Percentiles rank a stretch among this genome's conserved stretches.
phyloP scores from a whole-genome alignment of 2,888 invertebrate genomes.

The Drosophila recens region DNA sequence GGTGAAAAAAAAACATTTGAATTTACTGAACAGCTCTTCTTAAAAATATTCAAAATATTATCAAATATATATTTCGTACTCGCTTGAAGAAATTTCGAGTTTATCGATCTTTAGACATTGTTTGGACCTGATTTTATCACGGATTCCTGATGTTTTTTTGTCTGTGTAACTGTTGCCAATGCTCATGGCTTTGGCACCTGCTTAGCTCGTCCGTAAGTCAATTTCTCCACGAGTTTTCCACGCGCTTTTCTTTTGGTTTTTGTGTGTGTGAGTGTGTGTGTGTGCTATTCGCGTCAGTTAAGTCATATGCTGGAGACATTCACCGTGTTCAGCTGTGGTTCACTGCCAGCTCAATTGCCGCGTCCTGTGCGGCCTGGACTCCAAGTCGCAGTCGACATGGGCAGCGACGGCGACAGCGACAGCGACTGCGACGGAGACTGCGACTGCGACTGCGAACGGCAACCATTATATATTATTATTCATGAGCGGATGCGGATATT shows the following conservation, averaged over 20 bases:
- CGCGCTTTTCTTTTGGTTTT: constrained; percentile 13
- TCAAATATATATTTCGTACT: too few relatives aligned
- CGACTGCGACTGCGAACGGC: constrained; percentile 30
- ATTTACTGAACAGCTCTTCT: too few relatives aligned
- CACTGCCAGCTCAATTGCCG: constrained; percentile 38
- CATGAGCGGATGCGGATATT: constrained; percentile 80
- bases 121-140: too few relatives aligned
- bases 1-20: too few relatives aligned
- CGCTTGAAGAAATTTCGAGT: too few relatives aligned
- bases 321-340: constrained; percentile 33
- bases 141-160: too few relatives aligned
- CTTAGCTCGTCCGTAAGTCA: constrained; percentile 32
- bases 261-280: not conserved
- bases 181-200: constrained; percentile 22
- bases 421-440: not conserved
- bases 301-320: constrained; percentile 51
- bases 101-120: too few relatives aligned
- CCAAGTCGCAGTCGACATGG: constrained; percentile 3
- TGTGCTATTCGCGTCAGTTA: constrained; percentile 46
- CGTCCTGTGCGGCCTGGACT: constrained; percentile 9
- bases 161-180: too few relatives aligned
- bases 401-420: constrained; percentile 7
- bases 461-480: constrained; percentile 80
- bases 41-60: too few relatives aligned
- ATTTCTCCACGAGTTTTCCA: constrained; percentile 21